These are phyloP conservation scores for Tipula lateralis DNA, from an alignment of 2,888 invertebrate genomes.

Conservation along the genomic window DNA sequence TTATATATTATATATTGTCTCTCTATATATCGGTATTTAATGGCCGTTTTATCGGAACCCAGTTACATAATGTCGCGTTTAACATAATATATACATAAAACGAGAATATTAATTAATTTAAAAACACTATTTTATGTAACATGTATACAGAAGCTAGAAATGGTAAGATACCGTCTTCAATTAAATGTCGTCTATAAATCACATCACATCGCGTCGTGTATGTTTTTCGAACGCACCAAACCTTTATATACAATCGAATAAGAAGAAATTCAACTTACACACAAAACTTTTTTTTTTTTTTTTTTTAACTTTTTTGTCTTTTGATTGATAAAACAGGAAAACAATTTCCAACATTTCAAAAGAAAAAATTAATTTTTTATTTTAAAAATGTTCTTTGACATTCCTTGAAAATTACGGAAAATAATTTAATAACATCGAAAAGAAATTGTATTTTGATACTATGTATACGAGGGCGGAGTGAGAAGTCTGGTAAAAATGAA, in stretches of 20 bases:
- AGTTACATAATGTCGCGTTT: not conserved
- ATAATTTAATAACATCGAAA: constrained; percentile 1
- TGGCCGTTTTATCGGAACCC: not conserved
- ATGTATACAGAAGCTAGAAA: not conserved
- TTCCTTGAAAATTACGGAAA: constrained; percentile 2
- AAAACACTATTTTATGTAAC: not conserved
- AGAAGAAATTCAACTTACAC: not conserved
- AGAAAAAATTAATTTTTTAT: not conserved
- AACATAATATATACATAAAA: not conserved
- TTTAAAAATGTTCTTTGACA: not conserved
- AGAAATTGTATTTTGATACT: not conserved
- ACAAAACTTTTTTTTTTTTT: not conserved
- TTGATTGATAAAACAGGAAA: constrained; percentile 24
- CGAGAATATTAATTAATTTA: not conserved
- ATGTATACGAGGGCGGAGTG: too few species aligned
- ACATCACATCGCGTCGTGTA: not conserved
- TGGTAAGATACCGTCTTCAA: not conserved
- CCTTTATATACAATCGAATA: too few species aligned
- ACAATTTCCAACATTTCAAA: not conserved
- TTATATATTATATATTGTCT: not conserved
- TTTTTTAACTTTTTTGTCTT: not conserved
- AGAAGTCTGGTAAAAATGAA: too few species aligned
- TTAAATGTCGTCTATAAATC: not conserved
- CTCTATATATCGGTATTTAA: not conserved
- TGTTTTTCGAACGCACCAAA: not conserved